A percentile compares a stretch with the other conserved stretches of the same genome.
Conservation (phyloP, 2,113 vertebrate species). For the Danio rerio region GRCz12tu NC_133181.1:32007001-32007500, state of each 20-base stretch:
- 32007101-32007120: no score
- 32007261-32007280: no score
- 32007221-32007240: no score
- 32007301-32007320: not conserved
- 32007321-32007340: not conserved
- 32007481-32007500: constrained; percentile 50
- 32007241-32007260: not conserved
- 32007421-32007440: constrained; percentile 44
- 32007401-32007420: constrained; percentile 43
- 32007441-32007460: constrained; percentile 54
- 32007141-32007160: no score
- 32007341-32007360: constrained; percentile 16
- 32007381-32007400: constrained; percentile 30
- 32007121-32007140: no score
- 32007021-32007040: no score
- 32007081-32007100: no score
- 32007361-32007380: not conserved
- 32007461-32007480: constrained; percentile 52
- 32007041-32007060: not conserved
- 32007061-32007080: no score
- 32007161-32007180: no score
- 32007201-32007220: no score
- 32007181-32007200: no score
- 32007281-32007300: not conserved
- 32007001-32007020: no score